Conservation (phyloP, 1,140 invertebrate species). For the Melipona quadrifasciata region DNA sequence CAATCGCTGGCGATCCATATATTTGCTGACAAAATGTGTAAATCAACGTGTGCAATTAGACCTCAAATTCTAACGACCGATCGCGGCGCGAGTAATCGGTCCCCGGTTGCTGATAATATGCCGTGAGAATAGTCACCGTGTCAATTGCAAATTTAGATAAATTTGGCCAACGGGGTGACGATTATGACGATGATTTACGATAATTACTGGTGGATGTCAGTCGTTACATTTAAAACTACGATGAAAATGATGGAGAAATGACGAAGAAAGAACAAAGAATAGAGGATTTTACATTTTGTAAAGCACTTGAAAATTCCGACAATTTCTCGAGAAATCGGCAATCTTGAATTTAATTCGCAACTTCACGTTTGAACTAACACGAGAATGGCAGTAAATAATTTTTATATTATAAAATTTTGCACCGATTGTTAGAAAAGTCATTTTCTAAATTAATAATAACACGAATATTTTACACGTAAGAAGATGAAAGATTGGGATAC, state of each 20-base stretch:
- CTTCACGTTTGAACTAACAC: not conserved
- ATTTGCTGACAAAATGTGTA: constrained; percentile 46
- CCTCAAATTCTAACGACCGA: constrained; percentile 32
- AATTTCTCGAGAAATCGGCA: not conserved
- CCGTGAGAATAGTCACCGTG: not conserved
- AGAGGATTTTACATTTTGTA: too few relatives aligned
- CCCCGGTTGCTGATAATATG: constrained; percentile 30
- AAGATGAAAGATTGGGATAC: not conserved
- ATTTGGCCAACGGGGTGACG: not conserved
- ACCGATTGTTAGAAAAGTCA: not conserved
- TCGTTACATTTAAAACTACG: not conserved
- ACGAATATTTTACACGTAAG: not conserved
- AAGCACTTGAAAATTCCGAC: not conserved
- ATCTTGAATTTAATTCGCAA: not conserved
- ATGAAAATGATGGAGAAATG: not conserved
- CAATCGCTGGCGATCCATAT: constrained; percentile 25
- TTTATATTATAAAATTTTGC: not conserved
- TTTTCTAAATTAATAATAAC: not conserved
- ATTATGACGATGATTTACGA: not conserved
- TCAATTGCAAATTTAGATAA: not conserved
- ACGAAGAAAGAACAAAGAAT: not conserved
- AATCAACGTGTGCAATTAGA: constrained; percentile 34
- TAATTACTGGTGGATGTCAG: not conserved
- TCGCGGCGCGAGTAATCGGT: not conserved
- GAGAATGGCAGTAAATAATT: not conserved